A percentile compares a stretch with the other conserved stretches of the same genome.
These are phyloP conservation scores for Apus apus DNA, from an alignment of 2,113 vertebrate genomes.

Conservation along the genomic window DNA sequence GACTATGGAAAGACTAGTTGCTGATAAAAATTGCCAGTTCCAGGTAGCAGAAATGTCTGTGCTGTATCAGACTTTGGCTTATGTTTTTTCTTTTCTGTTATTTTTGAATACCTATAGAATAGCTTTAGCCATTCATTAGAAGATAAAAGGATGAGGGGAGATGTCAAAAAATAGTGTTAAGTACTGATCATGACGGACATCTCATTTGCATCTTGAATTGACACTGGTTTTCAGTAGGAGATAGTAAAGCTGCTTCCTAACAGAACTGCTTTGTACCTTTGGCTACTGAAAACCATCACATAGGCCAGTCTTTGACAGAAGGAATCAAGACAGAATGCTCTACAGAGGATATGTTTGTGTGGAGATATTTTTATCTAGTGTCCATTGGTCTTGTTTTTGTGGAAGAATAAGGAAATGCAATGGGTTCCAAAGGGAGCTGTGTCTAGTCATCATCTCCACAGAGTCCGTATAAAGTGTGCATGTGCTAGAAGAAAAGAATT, in stretches of 20 bases:
- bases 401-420: background rate
- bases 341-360: background rate
- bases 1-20: background rate
- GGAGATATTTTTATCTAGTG: background rate
- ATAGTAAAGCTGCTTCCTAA: background rate
- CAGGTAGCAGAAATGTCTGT: background rate
- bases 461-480: background rate
- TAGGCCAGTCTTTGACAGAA: background rate
- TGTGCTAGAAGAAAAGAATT: background rate
- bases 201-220: background rate
- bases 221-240: background rate
- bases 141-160: background rate
- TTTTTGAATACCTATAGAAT: background rate
- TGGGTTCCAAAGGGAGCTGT: background rate
- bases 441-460: background rate
- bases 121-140: background rate
- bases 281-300: background rate
- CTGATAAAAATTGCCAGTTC: background rate
- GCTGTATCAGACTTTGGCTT: background rate
- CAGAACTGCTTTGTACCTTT: conserved; percentile 2
- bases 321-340: background rate
- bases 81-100: background rate
- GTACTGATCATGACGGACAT: background rate
- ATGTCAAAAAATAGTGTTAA: background rate
- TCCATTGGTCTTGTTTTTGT: background rate